Conservation (phyloP, 2,113 vertebrate genomes). For the Lasiurus borealis region DNA sequence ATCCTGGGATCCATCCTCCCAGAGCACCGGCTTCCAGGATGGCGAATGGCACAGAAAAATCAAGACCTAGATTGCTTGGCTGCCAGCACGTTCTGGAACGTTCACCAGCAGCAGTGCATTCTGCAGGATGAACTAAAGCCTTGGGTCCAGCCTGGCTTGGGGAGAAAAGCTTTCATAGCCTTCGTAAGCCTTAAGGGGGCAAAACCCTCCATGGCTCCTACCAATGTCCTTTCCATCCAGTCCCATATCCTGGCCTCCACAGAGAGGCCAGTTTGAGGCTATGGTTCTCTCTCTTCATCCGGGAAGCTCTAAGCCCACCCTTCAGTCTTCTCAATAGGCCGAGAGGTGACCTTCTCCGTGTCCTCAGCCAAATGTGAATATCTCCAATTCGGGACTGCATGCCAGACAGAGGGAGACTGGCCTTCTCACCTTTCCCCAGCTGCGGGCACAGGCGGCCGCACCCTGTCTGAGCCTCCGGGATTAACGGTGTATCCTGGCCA, state of each 20-base stretch:
- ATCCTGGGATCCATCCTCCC: not conserved
- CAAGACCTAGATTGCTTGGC: not conserved
- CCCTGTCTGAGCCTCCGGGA: not conserved
- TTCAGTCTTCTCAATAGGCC: conserved; percentile 37
- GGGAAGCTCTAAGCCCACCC: not conserved
- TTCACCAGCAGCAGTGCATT: not conserved
- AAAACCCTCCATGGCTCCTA: not conserved
- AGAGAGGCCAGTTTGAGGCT: not conserved
- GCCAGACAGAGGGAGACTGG: not conserved
- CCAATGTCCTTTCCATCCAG: not conserved
- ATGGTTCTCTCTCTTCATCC: not conserved
- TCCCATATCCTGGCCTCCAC: not conserved
- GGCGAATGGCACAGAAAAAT: not conserved
- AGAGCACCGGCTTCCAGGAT: not conserved
- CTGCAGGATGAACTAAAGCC: not conserved
- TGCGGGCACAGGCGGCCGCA: not conserved
- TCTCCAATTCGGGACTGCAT: not conserved
- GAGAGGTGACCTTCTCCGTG: not conserved
- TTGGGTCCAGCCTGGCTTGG: not conserved
- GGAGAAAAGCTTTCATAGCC: no score
- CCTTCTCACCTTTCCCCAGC: not conserved
- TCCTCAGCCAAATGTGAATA: not conserved
- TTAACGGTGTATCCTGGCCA: conserved; percentile 16
- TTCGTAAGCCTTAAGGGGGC: not conserved
- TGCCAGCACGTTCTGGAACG: not conserved